Base-by-base conservation (phyloP, 2,888 invertebrate genomes). In the Busseola fusca region DNA sequence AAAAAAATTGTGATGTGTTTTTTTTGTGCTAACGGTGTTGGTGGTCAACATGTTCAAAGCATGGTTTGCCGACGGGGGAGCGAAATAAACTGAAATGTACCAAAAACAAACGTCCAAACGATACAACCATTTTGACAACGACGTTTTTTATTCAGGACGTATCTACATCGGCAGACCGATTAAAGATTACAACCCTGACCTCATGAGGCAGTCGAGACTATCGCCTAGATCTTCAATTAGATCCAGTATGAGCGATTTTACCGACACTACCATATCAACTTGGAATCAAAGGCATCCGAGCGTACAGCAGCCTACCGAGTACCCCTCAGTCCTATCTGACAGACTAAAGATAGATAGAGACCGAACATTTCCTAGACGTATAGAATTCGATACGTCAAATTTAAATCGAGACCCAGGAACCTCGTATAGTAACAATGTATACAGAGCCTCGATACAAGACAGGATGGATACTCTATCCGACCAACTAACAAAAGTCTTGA, bases 21-120 rank as follows among this genome's bases (percentile, higher is more conserved):
- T 89, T 90, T 90, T 84, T 92, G 94, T 94, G 93, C 91, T 94
- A 93, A 93, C 89, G 90, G 92, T 93, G 93, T 90, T 90, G 89
- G 90, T 90, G 76, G 80, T 83, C 85, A 84, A 84, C 84, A 86
- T 86, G 85, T 87, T 90, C 88, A 90, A 88, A 89, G 91, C 93
- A 92, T 93, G 93, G 86, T 88, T 87, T 86, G 79, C 60, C 88
- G 83, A 81, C 84, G 87, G 87, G 87, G 88, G 87, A 90, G 89
- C 84, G 90, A 93, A 94, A 95, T 95, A 94, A 95, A 95, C 95
- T 95, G 95, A 95, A 95, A 95, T 95, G 95, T 94, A 93, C 85
- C 78, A 64, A 76, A 86, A 86, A 80, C 52, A 86, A 86, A 80
- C 77, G 74, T 83, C 81, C 84, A 81, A 78, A 84, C 75, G 72